phyloP scores from a whole-genome alignment of 2,888 invertebrate genomes.

The Epistrophella euchroma region DNA sequence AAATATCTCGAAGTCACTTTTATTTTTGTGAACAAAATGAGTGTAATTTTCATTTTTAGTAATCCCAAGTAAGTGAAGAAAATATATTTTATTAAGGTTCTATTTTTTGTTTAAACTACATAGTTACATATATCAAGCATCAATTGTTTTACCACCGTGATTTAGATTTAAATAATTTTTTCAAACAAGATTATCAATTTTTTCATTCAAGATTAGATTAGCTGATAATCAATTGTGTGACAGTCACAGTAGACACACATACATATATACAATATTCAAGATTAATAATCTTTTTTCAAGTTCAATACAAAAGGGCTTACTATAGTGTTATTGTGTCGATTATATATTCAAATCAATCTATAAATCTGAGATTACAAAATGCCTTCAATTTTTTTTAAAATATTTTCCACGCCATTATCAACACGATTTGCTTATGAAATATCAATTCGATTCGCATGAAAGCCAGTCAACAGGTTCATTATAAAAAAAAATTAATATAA shows the following conservation, averaged over 20 bases:
- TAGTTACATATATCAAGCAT: too few species aligned
- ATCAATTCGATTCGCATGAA: conserved; percentile 47
- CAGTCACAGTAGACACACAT: background rate
- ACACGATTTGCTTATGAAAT: conserved; percentile 48
- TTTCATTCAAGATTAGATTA: background rate
- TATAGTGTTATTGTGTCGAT: background rate
- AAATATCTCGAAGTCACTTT: too few species aligned
- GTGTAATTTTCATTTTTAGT: too few species aligned
- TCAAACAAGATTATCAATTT: background rate
- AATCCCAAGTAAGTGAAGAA: too few species aligned
- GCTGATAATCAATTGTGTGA: background rate
- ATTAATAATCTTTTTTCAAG: background rate
- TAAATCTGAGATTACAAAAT: conserved; percentile 26
- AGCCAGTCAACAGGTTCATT: conserved; percentile 34
- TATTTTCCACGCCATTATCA: conserved; percentile 32
- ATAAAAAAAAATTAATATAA: too few species aligned
- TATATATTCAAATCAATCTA: conserved; percentile 1
- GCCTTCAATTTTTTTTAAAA: background rate
- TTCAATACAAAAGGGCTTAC: conserved; percentile 7
- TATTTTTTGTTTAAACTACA: too few species aligned
- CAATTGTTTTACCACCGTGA: too few species aligned
- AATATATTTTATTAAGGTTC: too few species aligned
- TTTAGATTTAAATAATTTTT: too few species aligned
- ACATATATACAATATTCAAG: background rate
- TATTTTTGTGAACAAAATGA: too few species aligned